These are phyloP conservation scores for Heteropelma amictum DNA, from an alignment of 2,888 invertebrate species.

Conservation along the genomic window DNA sequence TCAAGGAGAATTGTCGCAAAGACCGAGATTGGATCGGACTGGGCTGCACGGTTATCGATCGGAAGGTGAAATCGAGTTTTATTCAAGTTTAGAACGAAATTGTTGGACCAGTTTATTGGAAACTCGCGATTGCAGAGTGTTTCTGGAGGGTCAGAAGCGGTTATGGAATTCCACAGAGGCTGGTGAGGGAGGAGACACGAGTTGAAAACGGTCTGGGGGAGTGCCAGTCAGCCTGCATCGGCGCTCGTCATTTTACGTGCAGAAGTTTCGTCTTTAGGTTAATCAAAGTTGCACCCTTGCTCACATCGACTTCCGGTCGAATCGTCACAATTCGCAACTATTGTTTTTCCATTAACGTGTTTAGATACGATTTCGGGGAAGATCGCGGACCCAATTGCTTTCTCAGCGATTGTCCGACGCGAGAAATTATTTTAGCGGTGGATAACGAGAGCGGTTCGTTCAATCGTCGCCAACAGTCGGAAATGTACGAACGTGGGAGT, in stretches of 20 bases:
- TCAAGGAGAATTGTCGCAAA: conserved; percentile 64
- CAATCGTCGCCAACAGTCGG: conserved; percentile 81
- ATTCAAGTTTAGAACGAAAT: background rate
- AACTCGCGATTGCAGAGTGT: conserved; percentile 82
- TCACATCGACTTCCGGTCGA: too few species aligned
- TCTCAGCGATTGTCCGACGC: conserved; percentile 85
- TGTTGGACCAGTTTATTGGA: background rate
- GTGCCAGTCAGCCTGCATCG: conserved; percentile 88
- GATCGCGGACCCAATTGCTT: conserved; percentile 83
- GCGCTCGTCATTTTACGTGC: conserved; percentile 87
- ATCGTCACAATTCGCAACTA: too few species aligned
- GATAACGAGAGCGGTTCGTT: conserved; percentile 81
- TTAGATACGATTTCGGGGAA: conserved; percentile 82
- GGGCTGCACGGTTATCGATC: conserved; percentile 52
- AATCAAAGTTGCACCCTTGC: too few species aligned
- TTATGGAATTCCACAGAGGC: conserved; percentile 82
- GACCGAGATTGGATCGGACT: too few species aligned
- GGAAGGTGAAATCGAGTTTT: conserved; percentile 58
- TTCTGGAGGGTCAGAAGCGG: conserved; percentile 90
- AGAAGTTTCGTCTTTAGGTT: conserved; percentile 89
- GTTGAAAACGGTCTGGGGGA: conserved; percentile 85
- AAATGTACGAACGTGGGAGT: conserved; percentile 89
- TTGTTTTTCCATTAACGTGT: background rate
- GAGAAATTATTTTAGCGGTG: conserved; percentile 78
- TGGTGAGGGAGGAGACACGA: conserved; percentile 83